These are phyloP conservation scores for Copidosoma aretas DNA, from an alignment of 2,888 invertebrate genomes.

Conservation along the genomic window DNA sequence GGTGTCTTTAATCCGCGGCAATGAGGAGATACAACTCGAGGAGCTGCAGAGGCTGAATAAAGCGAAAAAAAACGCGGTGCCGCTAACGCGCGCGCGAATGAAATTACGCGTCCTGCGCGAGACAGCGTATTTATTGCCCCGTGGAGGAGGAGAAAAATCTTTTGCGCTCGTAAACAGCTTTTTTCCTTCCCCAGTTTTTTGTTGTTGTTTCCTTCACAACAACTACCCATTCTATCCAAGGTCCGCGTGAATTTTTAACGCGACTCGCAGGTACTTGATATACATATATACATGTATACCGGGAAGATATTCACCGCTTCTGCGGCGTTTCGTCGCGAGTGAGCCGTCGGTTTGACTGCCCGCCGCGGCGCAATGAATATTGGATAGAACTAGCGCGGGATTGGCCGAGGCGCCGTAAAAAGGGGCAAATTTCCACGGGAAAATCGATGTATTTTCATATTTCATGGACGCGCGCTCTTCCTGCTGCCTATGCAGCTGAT, in stretches of 20 bases:
- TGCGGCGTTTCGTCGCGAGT: not conserved
- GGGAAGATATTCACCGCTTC: no score
- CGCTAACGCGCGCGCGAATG: not conserved
- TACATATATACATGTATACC: no score
- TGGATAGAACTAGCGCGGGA: not conserved
- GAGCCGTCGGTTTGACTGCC: not conserved
- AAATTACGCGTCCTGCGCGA: not conserved
- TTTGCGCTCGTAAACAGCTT: no score
- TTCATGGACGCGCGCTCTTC: not conserved
- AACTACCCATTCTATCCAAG: no score
- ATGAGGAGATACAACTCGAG: slow-evolving; percentile 38
- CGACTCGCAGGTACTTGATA: no score
- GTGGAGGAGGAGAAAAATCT: no score
- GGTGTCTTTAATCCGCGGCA: slow-evolving; percentile 58
- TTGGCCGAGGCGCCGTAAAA: not conserved
- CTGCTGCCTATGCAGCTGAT: not conserved
- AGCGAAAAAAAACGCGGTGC: slow-evolving; percentile 25
- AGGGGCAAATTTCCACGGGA: not conserved
- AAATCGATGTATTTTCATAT: slow-evolving; percentile 1
- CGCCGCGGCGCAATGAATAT: not conserved
- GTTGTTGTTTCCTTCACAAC: no score
- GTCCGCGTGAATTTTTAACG: no score
- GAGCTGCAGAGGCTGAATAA: not conserved
- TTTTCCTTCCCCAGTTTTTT: not conserved
- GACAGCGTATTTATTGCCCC: no score